phyloP scores from a whole-genome alignment of 1,140 invertebrate genomes.

The Drosophila ohnishii region DNA sequence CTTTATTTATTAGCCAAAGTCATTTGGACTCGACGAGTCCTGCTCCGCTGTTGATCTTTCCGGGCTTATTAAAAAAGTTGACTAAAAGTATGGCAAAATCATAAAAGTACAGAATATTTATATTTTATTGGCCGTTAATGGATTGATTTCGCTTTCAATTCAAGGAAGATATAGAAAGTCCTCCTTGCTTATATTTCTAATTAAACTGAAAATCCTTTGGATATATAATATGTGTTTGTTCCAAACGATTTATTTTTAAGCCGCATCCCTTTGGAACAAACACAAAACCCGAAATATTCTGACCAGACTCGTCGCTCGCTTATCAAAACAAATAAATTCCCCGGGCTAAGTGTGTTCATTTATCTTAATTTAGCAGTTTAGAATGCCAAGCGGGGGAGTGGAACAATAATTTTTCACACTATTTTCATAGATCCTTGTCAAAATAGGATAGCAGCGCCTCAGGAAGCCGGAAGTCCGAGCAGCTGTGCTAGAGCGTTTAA shows the following conservation, averaged over 20 bases:
- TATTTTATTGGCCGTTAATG: slow-evolving; percentile 6
- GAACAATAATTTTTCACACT: slow-evolving; percentile 68
- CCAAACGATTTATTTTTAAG: slow-evolving; percentile 13
- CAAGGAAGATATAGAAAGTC: not conserved
- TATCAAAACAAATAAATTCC: slow-evolving; percentile 74
- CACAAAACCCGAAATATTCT: slow-evolving; percentile 9
- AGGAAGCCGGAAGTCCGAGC: slow-evolving; percentile 48
- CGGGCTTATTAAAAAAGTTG: slow-evolving; percentile 46
- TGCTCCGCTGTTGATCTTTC: slow-evolving; percentile 38
- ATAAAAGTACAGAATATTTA: slow-evolving; percentile 16
- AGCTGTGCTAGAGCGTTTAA: slow-evolving; percentile 65
- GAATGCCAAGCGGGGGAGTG: slow-evolving; percentile 11
- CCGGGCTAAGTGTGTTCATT: slow-evolving; percentile 58
- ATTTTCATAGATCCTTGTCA: slow-evolving; percentile 58
- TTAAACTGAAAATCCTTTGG: not conserved
- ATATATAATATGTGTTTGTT: not conserved
- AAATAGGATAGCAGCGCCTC: slow-evolving; percentile 35
- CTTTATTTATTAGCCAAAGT: slow-evolving; percentile 55
- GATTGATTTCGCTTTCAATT: not conserved
- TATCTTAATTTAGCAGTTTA: slow-evolving; percentile 69
- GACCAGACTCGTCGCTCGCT: slow-evolving; percentile 14
- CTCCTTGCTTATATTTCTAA: not conserved
- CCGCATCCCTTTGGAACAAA: slow-evolving; percentile 2
- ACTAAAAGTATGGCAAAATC: slow-evolving; percentile 20
- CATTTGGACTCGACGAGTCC: slow-evolving; percentile 31